Evolutionary conservation across 1,140 invertebrate genomes (phyloP).

Genomic region (Lysiphlebus fabarum): DNA sequence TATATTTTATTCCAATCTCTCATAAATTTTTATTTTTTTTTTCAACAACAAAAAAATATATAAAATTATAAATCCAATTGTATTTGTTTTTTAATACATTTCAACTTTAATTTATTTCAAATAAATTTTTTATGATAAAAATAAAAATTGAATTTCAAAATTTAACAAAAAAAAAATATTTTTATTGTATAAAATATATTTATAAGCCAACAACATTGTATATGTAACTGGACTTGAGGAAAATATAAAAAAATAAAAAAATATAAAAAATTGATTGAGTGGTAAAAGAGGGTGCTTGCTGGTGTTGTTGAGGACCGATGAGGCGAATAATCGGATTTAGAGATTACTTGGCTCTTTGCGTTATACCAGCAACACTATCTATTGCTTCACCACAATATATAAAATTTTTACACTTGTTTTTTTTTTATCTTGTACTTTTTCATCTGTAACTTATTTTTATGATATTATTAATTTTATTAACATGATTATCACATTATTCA

Average conservation of each 20-base stretch:
- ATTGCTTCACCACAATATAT: slow-evolving; percentile 23
- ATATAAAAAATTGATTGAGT: slow-evolving; percentile 42
- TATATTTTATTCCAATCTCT: background rate
- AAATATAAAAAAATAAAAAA: slow-evolving; percentile 17
- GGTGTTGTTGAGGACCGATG: slow-evolving; percentile 49
- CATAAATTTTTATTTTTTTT: too few species aligned
- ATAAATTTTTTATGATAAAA: background rate
- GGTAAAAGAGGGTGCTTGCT: slow-evolving; percentile 33
- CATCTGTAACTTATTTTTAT: slow-evolving; percentile 27
- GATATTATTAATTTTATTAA: slow-evolving; percentile 32
- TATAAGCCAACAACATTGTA: background rate
- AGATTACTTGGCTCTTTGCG: slow-evolving; percentile 42
- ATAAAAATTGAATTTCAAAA: too few species aligned
- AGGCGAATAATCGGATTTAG: slow-evolving; percentile 53
- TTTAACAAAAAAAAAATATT: too few species aligned
- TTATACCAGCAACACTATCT: slow-evolving; percentile 26
- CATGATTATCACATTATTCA: slow-evolving; percentile 21
- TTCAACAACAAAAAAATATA: too few species aligned
- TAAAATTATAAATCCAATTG: background rate
- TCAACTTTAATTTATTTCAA: background rate
- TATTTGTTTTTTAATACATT: background rate
- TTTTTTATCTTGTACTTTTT: background rate
- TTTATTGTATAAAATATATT: too few species aligned
- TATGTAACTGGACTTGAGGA: background rate
- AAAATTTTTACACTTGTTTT: too few species aligned